Base-by-base conservation (phyloP, 2,888 invertebrate genomes). In the Noctua janthina region DNA sequence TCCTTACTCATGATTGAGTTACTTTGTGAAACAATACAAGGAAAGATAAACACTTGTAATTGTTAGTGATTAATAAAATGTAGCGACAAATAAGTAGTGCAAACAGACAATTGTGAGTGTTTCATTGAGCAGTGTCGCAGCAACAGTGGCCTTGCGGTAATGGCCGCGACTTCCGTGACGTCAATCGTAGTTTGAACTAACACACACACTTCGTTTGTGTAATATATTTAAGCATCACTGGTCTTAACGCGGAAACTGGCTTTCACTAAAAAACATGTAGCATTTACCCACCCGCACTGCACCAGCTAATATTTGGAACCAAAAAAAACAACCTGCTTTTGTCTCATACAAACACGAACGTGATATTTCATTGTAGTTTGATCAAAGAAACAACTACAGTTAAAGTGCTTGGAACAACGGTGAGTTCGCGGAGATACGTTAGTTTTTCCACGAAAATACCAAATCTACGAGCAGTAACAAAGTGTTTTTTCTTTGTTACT, bases 321-420 rank as follows among this genome's bases (percentile, higher is more conserved):
- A 62, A 76, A 64, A 62, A 43, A 64, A 64, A 39, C 1, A 54
- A 17, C 35, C 23, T 64, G 23, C 5, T 13, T 62, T 72, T 51
- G 39, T 5, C 20, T 67, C 23, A 56, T n/a, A 67, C 68, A 74
- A 83, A 64, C 49, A 62, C 39, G 1, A 74, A 72, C 54, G 80
- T 78, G 2, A 84, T 84, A 84, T 84, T 79, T 81, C 72, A 75
- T 73, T 73, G 76, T 73, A 74, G 54, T 78, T 64, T 74, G 59
- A 82, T 82, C 69, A 76, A 70, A 85, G 82, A 82, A 85, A 82
- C 78, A 73, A 85, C 54, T 70, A 46, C 75, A 74, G 75, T 78
- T 78, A 72, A 81, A 84, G 82, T 77, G 86, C 86, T 72, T 59
- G 67, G 74, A 85, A 85, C 82, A 82, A 76, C 70, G 75, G 86